phyloP scores from a whole-genome alignment of 2,888 invertebrate species.

The Adineta ricciae region DNA sequence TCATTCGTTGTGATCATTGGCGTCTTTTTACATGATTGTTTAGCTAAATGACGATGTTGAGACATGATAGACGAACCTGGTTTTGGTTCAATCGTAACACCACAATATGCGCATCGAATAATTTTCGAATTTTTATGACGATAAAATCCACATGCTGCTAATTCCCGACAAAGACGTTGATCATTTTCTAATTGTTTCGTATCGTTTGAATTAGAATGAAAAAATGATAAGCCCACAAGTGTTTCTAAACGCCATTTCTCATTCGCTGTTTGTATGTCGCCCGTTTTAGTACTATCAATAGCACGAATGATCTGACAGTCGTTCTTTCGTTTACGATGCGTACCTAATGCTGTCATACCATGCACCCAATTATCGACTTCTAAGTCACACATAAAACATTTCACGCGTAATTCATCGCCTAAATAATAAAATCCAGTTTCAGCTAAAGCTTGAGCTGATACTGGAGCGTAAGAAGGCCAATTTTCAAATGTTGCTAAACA shows the following conservation, averaged over 20 bases:
- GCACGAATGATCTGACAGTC: neutral
- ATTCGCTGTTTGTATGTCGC: constrained; percentile 11
- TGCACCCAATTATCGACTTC: neutral
- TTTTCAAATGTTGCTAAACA: neutral
- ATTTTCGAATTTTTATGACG: constrained; percentile 2
- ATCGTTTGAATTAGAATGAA: neutral
- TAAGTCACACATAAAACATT: neutral
- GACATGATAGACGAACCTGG: neutral
- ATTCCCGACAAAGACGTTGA: constrained; percentile 4
- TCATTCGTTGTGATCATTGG: neutral
- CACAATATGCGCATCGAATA: constrained; percentile 18
- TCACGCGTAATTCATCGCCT: neutral
- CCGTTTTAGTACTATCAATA: neutral
- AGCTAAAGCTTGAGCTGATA: constrained; percentile 4
- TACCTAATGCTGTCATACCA: neutral
- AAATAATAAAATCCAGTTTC: constrained; percentile 13
- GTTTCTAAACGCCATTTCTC: constrained; percentile 17
- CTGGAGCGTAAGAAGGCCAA: neutral
- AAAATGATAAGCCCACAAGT: neutral
- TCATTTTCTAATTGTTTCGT: neutral
- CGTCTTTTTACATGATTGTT: neutral
- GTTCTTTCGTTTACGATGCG: neutral
- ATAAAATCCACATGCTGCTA: constrained; percentile 20
- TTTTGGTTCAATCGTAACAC: constrained; percentile 15
- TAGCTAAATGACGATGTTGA: neutral